These are phyloP conservation scores for Chamaea fasciata DNA, from an alignment of 2,113 vertebrate genomes.

Conservation along the genomic window DNA sequence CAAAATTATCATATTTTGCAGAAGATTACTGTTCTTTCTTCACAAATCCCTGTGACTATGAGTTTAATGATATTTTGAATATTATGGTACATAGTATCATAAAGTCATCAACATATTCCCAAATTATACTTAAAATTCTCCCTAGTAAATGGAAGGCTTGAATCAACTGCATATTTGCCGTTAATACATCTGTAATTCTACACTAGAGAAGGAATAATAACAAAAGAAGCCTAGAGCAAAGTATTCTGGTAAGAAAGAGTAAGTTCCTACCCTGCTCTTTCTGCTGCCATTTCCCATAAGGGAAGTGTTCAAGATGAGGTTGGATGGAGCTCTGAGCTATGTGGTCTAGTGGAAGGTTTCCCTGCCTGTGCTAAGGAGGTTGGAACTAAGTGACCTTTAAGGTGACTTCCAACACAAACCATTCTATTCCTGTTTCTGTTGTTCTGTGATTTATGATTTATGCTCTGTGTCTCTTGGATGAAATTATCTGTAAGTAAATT, in stretches of 20 bases:
- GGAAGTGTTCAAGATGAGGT: neutral
- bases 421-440: neutral
- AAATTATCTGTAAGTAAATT: neutral
- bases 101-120: constrained; percentile 45
- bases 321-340: neutral
- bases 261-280: neutral
- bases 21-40: constrained; percentile 27
- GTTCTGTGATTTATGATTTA: neutral
- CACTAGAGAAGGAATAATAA: neutral
- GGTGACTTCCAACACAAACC: neutral
- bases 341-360: neutral
- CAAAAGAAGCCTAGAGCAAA: neutral
- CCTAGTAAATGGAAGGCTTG: neutral
- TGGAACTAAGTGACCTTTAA: neutral
- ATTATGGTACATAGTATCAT: neutral
- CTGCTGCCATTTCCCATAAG: neutral
- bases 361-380: neutral
- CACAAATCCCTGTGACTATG: constrained; percentile 4
- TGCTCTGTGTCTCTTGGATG: neutral
- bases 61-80: constrained; percentile 49
- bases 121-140: constrained; percentile 53
- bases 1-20: constrained; percentile 9
- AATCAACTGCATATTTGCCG: neutral
- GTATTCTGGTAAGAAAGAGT: neutral
- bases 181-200: constrained; percentile 14